A percentile compares a stretch with the other conserved stretches of the same genome.
Conservation (phyloP, 2,888 invertebrate species). For the Ichneumoninae sp. region DNA sequence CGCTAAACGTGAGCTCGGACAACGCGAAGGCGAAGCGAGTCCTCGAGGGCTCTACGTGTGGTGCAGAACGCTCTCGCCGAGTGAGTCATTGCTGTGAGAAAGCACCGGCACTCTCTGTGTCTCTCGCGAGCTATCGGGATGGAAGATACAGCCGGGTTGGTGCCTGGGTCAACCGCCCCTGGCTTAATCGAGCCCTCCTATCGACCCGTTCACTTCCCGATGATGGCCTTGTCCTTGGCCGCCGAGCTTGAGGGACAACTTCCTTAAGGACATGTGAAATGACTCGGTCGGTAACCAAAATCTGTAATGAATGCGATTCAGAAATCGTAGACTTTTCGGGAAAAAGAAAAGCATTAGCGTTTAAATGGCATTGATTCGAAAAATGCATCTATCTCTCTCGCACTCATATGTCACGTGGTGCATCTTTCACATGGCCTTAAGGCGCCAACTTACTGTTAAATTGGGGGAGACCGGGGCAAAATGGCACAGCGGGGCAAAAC, state of each 20-base stretch:
- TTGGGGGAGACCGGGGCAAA: too few relatives aligned
- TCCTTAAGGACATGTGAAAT: too few relatives aligned
- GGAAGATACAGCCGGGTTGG: constrained; percentile 11
- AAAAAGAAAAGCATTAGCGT: too few relatives aligned
- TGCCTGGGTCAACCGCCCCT: constrained; percentile 2
- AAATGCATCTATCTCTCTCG: too few relatives aligned
- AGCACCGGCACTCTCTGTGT: neutral
- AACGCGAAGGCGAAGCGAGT: constrained; percentile 9
- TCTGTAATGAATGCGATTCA: too few relatives aligned
- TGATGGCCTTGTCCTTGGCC: constrained; percentile 43
- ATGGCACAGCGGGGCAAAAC: too few relatives aligned
- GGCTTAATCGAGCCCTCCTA: constrained; percentile 15
- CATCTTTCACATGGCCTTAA: too few relatives aligned
- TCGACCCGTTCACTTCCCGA: constrained; percentile 40
- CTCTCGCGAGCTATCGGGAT: neutral
- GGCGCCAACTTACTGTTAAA: too few relatives aligned
- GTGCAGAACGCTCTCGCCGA: constrained; percentile 2
- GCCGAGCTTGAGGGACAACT: neutral
- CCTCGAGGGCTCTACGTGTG: neutral
- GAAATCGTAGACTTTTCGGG: too few relatives aligned
- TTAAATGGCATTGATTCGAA: too few relatives aligned
- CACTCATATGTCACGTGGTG: too few relatives aligned
- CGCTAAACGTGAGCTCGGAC: constrained; percentile 5
- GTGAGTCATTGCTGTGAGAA: constrained; percentile 43
- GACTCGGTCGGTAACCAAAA: too few relatives aligned